Evolutionary conservation across 2,113 vertebrate genomes (phyloP).

Genomic region (Eira barbara): DNA sequence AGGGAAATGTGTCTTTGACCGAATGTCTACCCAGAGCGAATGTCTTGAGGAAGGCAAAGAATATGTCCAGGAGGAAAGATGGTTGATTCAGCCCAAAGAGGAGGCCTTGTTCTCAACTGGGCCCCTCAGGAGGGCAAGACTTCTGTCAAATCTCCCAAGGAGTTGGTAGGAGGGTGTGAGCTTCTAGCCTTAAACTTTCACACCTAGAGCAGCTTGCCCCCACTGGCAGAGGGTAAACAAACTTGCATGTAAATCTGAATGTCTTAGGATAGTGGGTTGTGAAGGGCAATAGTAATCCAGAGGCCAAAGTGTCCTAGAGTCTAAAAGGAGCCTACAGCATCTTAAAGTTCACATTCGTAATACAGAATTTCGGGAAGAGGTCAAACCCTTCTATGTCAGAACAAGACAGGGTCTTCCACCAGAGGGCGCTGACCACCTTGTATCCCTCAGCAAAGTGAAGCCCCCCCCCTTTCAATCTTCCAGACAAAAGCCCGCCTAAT

Average conservation of each 20-base stretch:
- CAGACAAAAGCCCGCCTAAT: background rate
- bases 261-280: background rate
- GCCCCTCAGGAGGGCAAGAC: background rate
- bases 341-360: background rate
- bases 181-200: background rate
- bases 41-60: background rate
- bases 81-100: too few species aligned
- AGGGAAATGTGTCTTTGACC: background rate
- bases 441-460: background rate
- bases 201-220: background rate
- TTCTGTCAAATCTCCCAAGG: background rate
- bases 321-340: background rate
- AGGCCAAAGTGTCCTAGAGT: background rate
- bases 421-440: background rate
- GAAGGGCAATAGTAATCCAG: background rate
- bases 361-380: background rate
- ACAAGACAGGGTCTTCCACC: background rate
- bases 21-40: rapidly evolving
- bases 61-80: background rate
- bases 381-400: background rate
- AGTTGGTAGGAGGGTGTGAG: background rate
- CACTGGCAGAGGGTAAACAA: background rate
- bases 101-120: background rate
- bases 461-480: background rate
- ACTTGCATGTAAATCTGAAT: background rate